Evolutionary conservation across 2,888 invertebrate species (phyloP), one percentile per base, ranked within the genome.

Genomic region (Ectobius pallidus): DNA sequence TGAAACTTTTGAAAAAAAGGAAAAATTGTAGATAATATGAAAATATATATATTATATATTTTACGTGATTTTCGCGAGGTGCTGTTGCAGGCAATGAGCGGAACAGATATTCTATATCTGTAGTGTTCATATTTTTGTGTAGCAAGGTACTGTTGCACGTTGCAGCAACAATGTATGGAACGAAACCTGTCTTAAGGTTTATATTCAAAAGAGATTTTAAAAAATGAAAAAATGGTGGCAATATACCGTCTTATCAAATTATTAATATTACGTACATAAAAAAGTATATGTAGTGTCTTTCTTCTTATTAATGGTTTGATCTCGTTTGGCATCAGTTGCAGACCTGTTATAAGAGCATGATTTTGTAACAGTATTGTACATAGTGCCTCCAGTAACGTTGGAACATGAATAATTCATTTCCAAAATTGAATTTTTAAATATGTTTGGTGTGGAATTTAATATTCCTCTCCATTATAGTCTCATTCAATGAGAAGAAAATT

Each of bases 11-110:
- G 34, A 71, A 44, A 34, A 63, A 52, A 52, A 52, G 65, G 55
- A 67, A 52, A 55, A 32, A 70, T 49, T 70, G 70, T 73, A 73
- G 73, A 70, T 67, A 73, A 71, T 61, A 52, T 44, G 55, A 74
- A 71, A 74, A 39, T 63, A 65, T 65, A 70, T 73, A 69, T 67
- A 73, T 73, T 58, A 73, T 74, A 75, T 76, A 76, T 76, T 75
- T 76, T 76, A 76, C 73, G 71, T 73, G 74, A 74, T 75, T 76
- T 74, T 70, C 52, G 67, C n/a, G 63, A 74, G 76, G 75, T 76
- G 75, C 75, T 76, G 72, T 67, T 73, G 65, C 25, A 46, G 27
- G 65, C 30, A 46, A 27, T 65, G 65, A 46, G 65, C 65, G 32
- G 34, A 44, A 46, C 65, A 65, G 25, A 16, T 65, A 25, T 39